Evolutionary conservation across 2,888 invertebrate species (phyloP), one percentile per base, ranked within the genome.

Genomic region (Pherbina coryleti): DNA sequence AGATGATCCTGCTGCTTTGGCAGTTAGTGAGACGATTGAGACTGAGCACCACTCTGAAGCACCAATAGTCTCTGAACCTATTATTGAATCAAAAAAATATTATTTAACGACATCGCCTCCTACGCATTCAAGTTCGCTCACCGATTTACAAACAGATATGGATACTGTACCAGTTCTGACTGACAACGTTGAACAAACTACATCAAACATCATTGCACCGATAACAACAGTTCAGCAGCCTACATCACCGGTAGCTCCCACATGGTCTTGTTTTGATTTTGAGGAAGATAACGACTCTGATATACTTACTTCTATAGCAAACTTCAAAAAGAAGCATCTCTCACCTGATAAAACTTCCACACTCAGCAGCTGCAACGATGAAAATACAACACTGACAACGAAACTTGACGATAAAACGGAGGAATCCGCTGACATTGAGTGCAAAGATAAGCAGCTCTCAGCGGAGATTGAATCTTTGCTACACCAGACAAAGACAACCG

Each of bases 241-340:
- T 72, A 75, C 69, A 14, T 19, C 55, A 31, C 74, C 78, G 51
- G 79, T 81, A 9, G 60, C 25, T 25, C 71, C 78, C 0, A 78
- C 82, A 2, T 77, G 93, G 74, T 93, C 94, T 0, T 95, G 95
- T 86, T 96, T 95, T 86, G 95, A 96, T 87, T 95, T 95, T 86
- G 94, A 95, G 82, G 93, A 94, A 85, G 93, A 94, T 85, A 92
- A 91, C 60, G 89, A 90, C 9, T 79, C 91, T 57, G 89, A 90
- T 25, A 78, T 83, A 5, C 70, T 84, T 28, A 83, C 85, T 75
- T 84, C 85, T 0, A 83, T 86, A 53, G 84, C 84, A 19, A 85
- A 85, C 76, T 84, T 86, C 44, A 87, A 87, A 75, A 84, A 86
- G 81, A 87, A 85, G 79, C 85, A 85, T 79, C 75, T 84, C 55